Percentiles rank a stretch among this genome's conserved stretches.
Evolutionary conservation across 2,888 invertebrate genomes (phyloP).

Genomic region (Limnephilus marmoratus): DNA sequence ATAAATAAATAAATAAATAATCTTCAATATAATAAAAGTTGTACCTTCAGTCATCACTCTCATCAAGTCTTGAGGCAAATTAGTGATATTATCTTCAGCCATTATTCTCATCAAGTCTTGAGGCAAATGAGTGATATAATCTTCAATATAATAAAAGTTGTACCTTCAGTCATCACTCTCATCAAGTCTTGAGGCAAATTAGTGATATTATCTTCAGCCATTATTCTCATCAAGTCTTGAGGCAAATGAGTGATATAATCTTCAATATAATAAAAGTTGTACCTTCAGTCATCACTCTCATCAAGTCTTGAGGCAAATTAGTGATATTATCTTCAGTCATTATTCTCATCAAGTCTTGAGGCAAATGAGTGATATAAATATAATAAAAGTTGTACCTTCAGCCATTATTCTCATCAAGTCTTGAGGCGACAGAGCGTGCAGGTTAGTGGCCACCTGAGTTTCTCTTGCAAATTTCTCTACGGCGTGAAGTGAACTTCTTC

Average conservation of each 20-base stretch:
- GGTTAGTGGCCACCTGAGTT: constrained; percentile 76
- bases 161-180: constrained; percentile 76
- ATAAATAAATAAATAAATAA: too few species aligned
- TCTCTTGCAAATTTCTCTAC: constrained; percentile 82
- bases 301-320: constrained; percentile 80
- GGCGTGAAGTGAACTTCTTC: constrained; percentile 78
- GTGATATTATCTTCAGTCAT: too few species aligned
- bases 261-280: constrained; percentile 60
- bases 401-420: constrained; percentile 79
- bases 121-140: constrained; percentile 67
- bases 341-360: too few species aligned
- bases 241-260: background rate
- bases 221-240: too few species aligned
- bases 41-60: constrained; percentile 76
- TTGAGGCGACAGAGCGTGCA: constrained; percentile 80
- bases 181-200: constrained; percentile 77
- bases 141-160: constrained; percentile 53
- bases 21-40: constrained; percentile 45
- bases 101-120: constrained; percentile 80
- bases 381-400: constrained; percentile 70
- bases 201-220: too few species aligned
- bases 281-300: constrained; percentile 76
- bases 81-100: too few species aligned
- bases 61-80: constrained; percentile 77
- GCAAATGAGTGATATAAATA: background rate